These are phyloP conservation scores for Silurus aristotelis DNA, from an alignment of 2,797 vertebrate species.

Conservation along the genomic window DNA sequence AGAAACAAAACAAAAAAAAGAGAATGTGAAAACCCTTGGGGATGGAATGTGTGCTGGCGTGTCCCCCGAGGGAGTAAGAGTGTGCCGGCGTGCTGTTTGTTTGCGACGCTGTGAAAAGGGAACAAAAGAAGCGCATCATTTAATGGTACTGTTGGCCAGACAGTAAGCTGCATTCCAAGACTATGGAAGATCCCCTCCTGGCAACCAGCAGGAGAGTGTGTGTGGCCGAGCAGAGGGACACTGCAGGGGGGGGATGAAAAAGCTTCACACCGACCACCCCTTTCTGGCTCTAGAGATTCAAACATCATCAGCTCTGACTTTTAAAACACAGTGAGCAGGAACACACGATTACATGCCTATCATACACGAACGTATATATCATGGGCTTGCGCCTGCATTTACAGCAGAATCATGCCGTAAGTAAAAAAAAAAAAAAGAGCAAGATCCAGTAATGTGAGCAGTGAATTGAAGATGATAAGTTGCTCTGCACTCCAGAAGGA, in stretches of 20 bases:
- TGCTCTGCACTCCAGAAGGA: conserved; percentile 52
- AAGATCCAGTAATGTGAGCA: neutral
- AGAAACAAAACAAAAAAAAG: neutral
- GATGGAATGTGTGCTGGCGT: conserved; percentile 46
- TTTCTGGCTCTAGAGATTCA: neutral
- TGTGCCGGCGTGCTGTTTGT: conserved; percentile 73
- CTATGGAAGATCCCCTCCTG: conserved; percentile 60
- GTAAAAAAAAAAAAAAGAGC: neutral
- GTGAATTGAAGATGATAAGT: conserved; percentile 54
- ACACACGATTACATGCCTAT: too few species aligned
- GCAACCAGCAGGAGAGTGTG: conserved; percentile 66
- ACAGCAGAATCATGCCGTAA: neutral
- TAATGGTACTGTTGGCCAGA: conserved; percentile 72
- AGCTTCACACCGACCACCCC: conserved; percentile 27
- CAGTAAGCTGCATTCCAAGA: conserved; percentile 73
- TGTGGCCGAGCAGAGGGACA: conserved; percentile 69
- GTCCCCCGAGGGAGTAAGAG: conserved; percentile 60
- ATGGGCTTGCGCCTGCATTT: neutral
- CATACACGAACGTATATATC: too few species aligned
- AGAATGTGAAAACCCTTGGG: conserved; percentile 15
- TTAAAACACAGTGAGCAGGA: neutral
- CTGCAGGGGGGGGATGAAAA: conserved; percentile 59
- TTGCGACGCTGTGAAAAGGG: conserved; percentile 63
- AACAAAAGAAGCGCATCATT: conserved; percentile 70
- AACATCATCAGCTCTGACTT: neutral